Percentiles rank a stretch among this genome's conserved stretches.
Evolutionary conservation across 2,888 invertebrate genomes (phyloP).

Genomic region (Drosophila falleni): DNA sequence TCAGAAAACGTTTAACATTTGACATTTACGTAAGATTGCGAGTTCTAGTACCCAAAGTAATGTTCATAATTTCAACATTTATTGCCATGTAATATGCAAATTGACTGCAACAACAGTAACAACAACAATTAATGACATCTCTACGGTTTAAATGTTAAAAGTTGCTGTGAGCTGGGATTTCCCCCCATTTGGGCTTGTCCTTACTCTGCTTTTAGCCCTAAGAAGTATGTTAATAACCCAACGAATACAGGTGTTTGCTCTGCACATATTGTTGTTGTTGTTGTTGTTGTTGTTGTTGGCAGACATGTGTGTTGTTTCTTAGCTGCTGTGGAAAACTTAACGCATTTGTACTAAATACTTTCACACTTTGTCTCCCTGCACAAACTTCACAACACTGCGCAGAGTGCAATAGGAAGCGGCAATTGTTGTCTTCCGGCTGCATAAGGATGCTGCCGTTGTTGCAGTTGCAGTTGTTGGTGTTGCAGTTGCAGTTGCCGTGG

Average conservation of each 20-base stretch:
- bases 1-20: neutral
- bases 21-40: constrained; percentile 31
- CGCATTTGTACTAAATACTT: constrained; percentile 74
- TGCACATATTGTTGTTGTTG: constrained; percentile 26
- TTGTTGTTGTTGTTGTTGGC: no score
- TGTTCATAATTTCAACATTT: constrained; percentile 46
- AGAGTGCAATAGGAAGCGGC: constrained; percentile 47
- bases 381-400: neutral
- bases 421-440: constrained; percentile 69
- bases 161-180: neutral
- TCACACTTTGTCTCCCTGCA: constrained; percentile 62
- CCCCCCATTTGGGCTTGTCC: neutral
- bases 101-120: constrained; percentile 36
- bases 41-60: constrained; percentile 12
- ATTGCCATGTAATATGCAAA: constrained; percentile 29
- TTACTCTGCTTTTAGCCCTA: neutral
- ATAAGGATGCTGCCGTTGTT: constrained; percentile 55
- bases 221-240: constrained; percentile 31
- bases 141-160: constrained; percentile 33
- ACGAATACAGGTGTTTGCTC: constrained; percentile 73
- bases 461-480: constrained; percentile 20
- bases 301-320: constrained; percentile 8
- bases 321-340: constrained; percentile 51
- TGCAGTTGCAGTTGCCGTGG: constrained; percentile 18
- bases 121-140: constrained; percentile 7